Percentiles rank a stretch among this genome's conserved stretches.
These are phyloP conservation scores for Argynnis bischoffii DNA, from an alignment of 2,888 invertebrate genomes.

Conservation along the genomic window DNA sequence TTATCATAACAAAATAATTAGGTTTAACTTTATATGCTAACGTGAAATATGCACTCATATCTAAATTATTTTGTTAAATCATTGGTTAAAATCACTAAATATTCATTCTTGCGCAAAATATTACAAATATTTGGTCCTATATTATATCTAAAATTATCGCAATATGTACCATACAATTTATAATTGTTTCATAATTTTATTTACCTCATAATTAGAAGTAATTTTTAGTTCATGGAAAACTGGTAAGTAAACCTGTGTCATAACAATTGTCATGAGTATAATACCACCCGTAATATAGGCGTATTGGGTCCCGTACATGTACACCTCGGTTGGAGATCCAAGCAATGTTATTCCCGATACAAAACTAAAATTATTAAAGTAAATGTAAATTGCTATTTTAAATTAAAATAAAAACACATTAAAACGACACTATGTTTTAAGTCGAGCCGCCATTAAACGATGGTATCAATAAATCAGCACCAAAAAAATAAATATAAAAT, in stretches of 20 bases:
- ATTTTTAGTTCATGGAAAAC: constrained; percentile 88
- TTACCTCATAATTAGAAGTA: constrained; percentile 91
- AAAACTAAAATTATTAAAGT: constrained; percentile 74
- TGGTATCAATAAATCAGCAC: too few species aligned
- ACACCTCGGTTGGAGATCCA: constrained; percentile 91
- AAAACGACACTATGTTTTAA: not conserved
- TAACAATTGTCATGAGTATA: constrained; percentile 84
- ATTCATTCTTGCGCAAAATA: too few species aligned
- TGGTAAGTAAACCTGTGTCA: constrained; percentile 86
- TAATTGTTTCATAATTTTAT: constrained; percentile 13
- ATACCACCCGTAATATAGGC: constrained; percentile 84
- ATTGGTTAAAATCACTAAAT: too few species aligned
- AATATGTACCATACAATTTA: not conserved
- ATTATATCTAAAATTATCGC: not conserved
- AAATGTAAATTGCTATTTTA: not conserved
- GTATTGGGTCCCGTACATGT: constrained; percentile 91
- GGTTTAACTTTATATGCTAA: too few species aligned
- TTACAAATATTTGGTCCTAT: too few species aligned
- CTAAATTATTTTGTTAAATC: too few species aligned
- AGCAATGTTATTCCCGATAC: constrained; percentile 90
- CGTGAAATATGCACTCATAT: too few species aligned
- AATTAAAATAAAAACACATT: not conserved
- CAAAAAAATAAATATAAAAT: too few species aligned
- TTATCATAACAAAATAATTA: too few species aligned
- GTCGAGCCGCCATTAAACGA: too few species aligned